Base-by-base conservation (phyloP, 2,888 invertebrate genomes). In the Heliconius cydno region DNA sequence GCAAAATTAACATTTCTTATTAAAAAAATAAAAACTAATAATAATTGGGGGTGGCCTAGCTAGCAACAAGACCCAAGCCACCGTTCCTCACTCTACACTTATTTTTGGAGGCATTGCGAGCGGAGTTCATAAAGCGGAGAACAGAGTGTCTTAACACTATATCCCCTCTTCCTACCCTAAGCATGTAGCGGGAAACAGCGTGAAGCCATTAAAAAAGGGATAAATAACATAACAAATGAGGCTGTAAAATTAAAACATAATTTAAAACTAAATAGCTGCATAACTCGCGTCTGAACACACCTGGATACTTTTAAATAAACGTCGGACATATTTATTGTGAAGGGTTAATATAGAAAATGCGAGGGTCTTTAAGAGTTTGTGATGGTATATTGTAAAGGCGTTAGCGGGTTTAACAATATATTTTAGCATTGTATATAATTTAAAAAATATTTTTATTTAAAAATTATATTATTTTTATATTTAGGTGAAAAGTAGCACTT, bases 281-380 rank as follows among this genome's bases (percentile, higher is more conserved):
- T 84, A 85, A 84, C 80, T 85, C 82, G 78, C 76, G 79, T 76
- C 82, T 78, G 77, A 79, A 66, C 63, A 83, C 88, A 88, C 88
- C 88, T 88, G 88, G 80, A 84, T 81, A 83, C 86, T 84, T 86
- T 85, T 85, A 87, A 87, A 86, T 86, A 84, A 84, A 30, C 84
- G 80, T 82, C 79, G 74, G 85, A 85, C 84, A 86, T 87, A 86
- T 89, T 89, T 89, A 89, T 88, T 85, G 87, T 84, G 81, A 85
- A 86, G 87, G 88, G 88, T 88, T 88, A 88, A 86, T 86, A 86
- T 85, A 82, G 84, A 83, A 84, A 86, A 86, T 84, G 86, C 83
- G 82, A 74, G 82, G 78, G 83, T 81, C 83, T 83, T 84, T 84
- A 83, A 83, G 72, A 76, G 73, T 66, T 78, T 41, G 15, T 1